Conservation (phyloP, 2,113 vertebrate genomes). For the Rissa tridactyla region DNA sequence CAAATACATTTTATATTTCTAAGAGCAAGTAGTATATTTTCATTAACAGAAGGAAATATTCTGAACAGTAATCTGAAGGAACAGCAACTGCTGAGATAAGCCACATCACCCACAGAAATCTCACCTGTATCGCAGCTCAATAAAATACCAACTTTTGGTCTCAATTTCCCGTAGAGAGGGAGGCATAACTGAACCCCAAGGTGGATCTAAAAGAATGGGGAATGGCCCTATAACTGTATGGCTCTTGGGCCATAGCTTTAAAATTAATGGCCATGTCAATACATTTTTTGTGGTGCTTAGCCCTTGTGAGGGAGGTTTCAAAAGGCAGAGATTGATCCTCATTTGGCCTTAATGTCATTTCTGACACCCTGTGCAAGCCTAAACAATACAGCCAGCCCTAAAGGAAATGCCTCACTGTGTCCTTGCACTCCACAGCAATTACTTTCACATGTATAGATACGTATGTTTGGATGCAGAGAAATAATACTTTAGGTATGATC, state of each 20-base stretch:
- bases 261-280: neutral
- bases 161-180: neutral
- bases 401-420: neutral
- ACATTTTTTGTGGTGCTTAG: neutral
- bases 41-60: neutral
- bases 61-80: neutral
- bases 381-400: neutral
- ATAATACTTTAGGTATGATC: neutral
- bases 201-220: neutral
- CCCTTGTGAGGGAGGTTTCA: neutral
- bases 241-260: neutral
- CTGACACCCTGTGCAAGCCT: neutral
- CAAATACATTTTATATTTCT: neutral
- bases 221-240: neutral
- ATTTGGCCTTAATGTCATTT: neutral
- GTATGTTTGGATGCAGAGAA: neutral
- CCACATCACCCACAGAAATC: neutral
- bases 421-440: neutral
- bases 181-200: neutral
- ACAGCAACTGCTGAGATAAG: neutral
- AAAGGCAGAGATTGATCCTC: neutral
- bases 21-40: neutral
- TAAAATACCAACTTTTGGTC: neutral
- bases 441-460: accelerated
- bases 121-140: neutral